Conservation (phyloP, 2,888 invertebrate genomes). For the Epiblema foenella region DNA sequence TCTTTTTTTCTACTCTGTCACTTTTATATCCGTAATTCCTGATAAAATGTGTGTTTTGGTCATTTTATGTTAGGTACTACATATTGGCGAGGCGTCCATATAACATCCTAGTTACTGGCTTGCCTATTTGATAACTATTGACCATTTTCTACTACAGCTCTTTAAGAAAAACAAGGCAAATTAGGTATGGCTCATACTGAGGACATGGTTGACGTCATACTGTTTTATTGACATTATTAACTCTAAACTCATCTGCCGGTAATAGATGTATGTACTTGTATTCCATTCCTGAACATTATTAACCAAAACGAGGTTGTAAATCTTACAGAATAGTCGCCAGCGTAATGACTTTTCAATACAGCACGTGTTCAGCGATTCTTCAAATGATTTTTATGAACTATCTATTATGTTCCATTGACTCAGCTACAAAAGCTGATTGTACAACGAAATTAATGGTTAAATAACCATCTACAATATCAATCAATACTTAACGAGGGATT, state of each 20-base stretch:
- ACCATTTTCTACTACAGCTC: neutral
- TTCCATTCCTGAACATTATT: neutral
- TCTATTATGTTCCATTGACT: slow-evolving; percentile 48
- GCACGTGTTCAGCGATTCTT: slow-evolving; percentile 49
- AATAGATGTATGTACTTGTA: too few species aligned
- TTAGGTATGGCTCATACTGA: neutral
- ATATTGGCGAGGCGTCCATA: neutral
- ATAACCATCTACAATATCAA: slow-evolving; percentile 34
- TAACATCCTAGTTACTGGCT: too few species aligned
- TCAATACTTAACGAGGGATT: slow-evolving; percentile 40
- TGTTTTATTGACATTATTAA: too few species aligned
- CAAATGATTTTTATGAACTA: slow-evolving; percentile 53
- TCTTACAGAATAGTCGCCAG: slow-evolving; percentile 47
- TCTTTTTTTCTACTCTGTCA: neutral
- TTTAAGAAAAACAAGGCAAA: neutral
- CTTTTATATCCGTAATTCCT: too few species aligned
- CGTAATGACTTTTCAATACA: slow-evolving; percentile 51
- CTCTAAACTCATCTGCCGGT: too few species aligned
- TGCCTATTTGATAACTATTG: neutral
- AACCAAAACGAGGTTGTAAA: neutral
- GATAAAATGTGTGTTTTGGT: too few species aligned
- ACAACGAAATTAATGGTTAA: slow-evolving; percentile 37
- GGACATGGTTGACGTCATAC: too few species aligned
- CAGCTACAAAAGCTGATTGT: slow-evolving; percentile 31
- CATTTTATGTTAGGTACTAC: neutral